phyloP scores from a whole-genome alignment of 2,113 vertebrate genomes.

The Cheirogaleus medius region DNA sequence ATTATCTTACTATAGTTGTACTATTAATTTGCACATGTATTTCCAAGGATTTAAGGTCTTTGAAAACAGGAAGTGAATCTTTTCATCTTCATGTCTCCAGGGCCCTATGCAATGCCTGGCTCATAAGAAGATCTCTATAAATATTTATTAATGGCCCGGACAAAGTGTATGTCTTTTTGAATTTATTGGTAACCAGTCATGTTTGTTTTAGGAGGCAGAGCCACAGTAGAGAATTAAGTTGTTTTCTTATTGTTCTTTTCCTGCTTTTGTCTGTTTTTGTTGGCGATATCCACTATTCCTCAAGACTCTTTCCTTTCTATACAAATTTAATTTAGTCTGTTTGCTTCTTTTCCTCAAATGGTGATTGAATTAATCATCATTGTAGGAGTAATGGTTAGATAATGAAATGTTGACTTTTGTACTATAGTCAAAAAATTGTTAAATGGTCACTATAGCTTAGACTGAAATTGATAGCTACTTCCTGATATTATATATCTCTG shows the following conservation, averaged over 20 bases:
- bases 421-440: neutral
- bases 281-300: neutral
- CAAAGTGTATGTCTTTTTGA: neutral
- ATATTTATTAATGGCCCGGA: slow-evolving; percentile 39
- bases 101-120: neutral
- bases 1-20: neutral
- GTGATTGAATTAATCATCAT: neutral
- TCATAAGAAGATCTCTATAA: neutral
- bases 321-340: neutral
- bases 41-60: slow-evolving; percentile 24
- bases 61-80: neutral
- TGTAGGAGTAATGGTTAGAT: neutral
- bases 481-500: neutral
- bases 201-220: neutral
- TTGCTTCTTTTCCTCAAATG: slow-evolving; percentile 41
- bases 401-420: slow-evolving; percentile 50
- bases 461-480: slow-evolving; percentile 29
- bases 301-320: neutral
- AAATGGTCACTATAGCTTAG: neutral
- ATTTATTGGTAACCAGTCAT: neutral
- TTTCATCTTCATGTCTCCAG: slow-evolving; percentile 42
- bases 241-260: slow-evolving; percentile 19
- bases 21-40: slow-evolving; percentile 41
- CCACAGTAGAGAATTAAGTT: neutral
- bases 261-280: slow-evolving; percentile 14